phyloP scores from a whole-genome alignment of 1,140 invertebrate species.

The Drosophila tristis region DNA sequence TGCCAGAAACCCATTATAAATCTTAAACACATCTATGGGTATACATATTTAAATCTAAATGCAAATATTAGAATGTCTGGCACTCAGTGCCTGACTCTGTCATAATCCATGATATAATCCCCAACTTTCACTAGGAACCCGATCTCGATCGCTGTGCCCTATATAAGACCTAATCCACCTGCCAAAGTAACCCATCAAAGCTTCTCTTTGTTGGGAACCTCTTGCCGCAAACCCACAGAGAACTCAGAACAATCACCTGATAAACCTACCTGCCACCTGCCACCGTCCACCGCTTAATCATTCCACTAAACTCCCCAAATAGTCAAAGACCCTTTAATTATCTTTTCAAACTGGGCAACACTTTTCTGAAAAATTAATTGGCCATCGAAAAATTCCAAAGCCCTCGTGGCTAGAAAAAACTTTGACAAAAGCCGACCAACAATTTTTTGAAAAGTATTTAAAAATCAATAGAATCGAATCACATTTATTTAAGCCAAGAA shows the following conservation, averaged over 20 bases:
- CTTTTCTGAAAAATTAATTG: conserved; percentile 53
- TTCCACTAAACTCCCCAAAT: conserved; percentile 30
- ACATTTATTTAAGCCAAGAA: conserved; percentile 69
- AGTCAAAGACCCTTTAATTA: conserved; percentile 44
- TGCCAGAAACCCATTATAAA: too few relatives aligned
- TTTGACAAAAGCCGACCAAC: conserved; percentile 58
- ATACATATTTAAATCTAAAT: too few relatives aligned
- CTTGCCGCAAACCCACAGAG: background rate
- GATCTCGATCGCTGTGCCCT: too few relatives aligned
- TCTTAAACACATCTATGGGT: too few relatives aligned
- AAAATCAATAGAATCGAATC: conserved; percentile 66
- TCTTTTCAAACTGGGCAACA: conserved; percentile 39
- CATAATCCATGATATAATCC: too few relatives aligned
- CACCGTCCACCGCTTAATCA: conserved; percentile 30
- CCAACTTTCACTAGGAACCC: too few relatives aligned
- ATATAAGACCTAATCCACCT: too few relatives aligned
- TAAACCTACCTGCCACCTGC: conserved; percentile 17
- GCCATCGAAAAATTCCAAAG: conserved; percentile 30
- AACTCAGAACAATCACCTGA: conserved; percentile 10
- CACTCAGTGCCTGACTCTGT: too few relatives aligned
- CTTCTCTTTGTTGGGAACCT: too few relatives aligned
- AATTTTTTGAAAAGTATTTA: conserved; percentile 48
- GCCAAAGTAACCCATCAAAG: too few relatives aligned
- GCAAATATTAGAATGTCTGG: too few relatives aligned
- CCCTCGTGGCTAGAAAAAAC: conserved; percentile 18